A percentile compares a stretch with the other conserved stretches of the same genome.
phyloP scores from a whole-genome alignment of 1,140 invertebrate species.

The Cheumatopsyche charites region DNA sequence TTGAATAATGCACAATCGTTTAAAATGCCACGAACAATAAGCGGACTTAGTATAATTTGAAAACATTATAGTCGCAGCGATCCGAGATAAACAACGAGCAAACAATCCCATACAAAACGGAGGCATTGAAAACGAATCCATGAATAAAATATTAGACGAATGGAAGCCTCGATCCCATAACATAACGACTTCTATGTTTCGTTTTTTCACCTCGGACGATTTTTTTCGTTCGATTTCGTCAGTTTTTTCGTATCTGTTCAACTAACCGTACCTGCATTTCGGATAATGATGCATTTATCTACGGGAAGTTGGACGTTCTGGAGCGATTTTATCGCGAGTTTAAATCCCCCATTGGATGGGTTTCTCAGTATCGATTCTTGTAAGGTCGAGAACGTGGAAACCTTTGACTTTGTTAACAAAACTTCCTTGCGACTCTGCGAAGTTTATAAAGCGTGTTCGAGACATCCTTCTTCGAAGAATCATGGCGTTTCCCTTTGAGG shows the following conservation, averaged over 20 bases:
- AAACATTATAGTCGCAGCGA: constrained; percentile 34
- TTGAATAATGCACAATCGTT: no score
- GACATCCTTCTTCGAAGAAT: no score
- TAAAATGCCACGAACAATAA: background rate
- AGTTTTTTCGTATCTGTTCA: background rate
- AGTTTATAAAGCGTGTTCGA: no score
- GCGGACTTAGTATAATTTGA: constrained; percentile 33
- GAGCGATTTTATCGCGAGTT: background rate
- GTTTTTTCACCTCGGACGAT: background rate
- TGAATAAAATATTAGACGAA: constrained; percentile 39
- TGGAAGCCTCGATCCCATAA: background rate
- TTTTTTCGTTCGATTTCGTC: background rate
- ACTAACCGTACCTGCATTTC: constrained; percentile 14
- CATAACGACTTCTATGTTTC: constrained; percentile 8
- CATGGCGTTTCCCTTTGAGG: no score
- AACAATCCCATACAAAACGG: constrained; percentile 26
- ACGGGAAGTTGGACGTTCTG: background rate
- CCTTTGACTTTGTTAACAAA: no score
- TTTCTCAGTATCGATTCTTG: no score
- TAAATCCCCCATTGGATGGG: background rate
- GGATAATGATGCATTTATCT: constrained; percentile 10
- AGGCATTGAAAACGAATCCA: constrained; percentile 33
- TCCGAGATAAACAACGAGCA: constrained; percentile 37
- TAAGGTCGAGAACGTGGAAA: no score
- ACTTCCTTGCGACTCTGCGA: no score